Conservation (phyloP, 2,888 invertebrate genomes). For the Dorcus parallelipipedus region DNA sequence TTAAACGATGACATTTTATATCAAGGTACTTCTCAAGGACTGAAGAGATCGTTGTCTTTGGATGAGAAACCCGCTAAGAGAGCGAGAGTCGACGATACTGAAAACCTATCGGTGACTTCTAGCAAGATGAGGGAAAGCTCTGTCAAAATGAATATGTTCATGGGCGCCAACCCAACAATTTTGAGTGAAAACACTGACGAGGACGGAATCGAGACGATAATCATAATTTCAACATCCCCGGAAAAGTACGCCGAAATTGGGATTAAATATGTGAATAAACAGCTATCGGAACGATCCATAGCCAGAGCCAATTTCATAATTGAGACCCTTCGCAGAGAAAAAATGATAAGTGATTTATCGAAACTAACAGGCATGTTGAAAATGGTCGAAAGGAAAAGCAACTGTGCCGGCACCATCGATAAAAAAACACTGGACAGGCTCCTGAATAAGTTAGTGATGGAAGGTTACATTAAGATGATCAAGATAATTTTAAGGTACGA, state of each 20-base stretch:
- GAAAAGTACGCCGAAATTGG: conserved; percentile 10
- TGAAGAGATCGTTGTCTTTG: not conserved
- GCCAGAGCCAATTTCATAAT: conserved; percentile 62
- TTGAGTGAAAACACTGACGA: conserved; percentile 29
- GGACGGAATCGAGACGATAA: conserved; percentile 42
- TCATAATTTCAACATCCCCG: conserved; percentile 40
- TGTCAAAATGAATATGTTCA: conserved; percentile 30
- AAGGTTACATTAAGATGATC: conserved; percentile 57
- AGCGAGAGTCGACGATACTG: no score
- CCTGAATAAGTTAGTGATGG: conserved; percentile 48
- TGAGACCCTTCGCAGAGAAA: conserved; percentile 56
- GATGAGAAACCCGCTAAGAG: not conserved
- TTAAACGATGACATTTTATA: not conserved
- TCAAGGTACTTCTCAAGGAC: not conserved
- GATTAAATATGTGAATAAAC: conserved; percentile 9
- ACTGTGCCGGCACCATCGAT: conserved; percentile 57
- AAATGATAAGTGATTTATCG: conserved; percentile 56
- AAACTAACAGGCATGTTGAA: conserved; percentile 53
- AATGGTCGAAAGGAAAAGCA: conserved; percentile 42
- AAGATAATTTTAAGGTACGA: conserved; percentile 51
- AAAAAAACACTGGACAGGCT: conserved; percentile 63
- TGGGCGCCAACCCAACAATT: conserved; percentile 35
- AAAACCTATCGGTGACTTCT: not conserved
- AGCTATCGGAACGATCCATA: conserved; percentile 49
- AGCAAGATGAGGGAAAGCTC: not conserved